phyloP scores from a whole-genome alignment of 2,888 invertebrate genomes.

The Homarus gammarus region DNA sequence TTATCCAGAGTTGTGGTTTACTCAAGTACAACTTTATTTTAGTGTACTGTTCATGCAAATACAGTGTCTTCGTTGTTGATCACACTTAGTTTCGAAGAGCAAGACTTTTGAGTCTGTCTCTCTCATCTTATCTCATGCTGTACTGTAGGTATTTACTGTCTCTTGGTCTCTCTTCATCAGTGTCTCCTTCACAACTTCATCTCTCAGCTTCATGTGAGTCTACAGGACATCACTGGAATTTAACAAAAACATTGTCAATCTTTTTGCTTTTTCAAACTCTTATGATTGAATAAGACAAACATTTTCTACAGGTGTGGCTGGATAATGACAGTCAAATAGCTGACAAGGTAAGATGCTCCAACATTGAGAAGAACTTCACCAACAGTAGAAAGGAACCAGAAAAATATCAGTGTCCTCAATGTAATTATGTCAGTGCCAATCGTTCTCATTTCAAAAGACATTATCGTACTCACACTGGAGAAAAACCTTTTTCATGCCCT shows the following conservation, averaged over 20 bases:
- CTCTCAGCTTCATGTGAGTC: too few species aligned
- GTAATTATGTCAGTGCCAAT: slow-evolving; percentile 40
- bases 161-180: too few species aligned
- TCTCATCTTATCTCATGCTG: too few species aligned
- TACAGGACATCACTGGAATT: not conserved
- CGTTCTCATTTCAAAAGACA: slow-evolving; percentile 45
- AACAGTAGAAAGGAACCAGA: slow-evolving; percentile 29
- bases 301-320: slow-evolving; percentile 52
- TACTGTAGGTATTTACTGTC: too few species aligned
- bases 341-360: slow-evolving; percentile 31
- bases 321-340: slow-evolving; percentile 35
- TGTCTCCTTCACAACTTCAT: too few species aligned
- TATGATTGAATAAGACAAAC: slow-evolving; percentile 41
- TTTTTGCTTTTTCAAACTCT: not conserved
- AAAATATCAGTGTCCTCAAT: slow-evolving; percentile 38
- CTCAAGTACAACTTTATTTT: too few species aligned
- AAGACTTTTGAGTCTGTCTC: too few species aligned
- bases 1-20: too few species aligned
- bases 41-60: too few species aligned
- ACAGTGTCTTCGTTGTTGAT: too few species aligned
- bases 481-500: slow-evolving; percentile 40
- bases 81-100: too few species aligned
- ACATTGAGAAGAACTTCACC: slow-evolving; percentile 21
- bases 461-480: slow-evolving; percentile 60
- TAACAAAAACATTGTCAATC: not conserved